Evolutionary conservation across 2,797 vertebrate genomes (phyloP), one percentile per base, ranked within the genome.

Genomic region (Morelia viridis): DNA sequence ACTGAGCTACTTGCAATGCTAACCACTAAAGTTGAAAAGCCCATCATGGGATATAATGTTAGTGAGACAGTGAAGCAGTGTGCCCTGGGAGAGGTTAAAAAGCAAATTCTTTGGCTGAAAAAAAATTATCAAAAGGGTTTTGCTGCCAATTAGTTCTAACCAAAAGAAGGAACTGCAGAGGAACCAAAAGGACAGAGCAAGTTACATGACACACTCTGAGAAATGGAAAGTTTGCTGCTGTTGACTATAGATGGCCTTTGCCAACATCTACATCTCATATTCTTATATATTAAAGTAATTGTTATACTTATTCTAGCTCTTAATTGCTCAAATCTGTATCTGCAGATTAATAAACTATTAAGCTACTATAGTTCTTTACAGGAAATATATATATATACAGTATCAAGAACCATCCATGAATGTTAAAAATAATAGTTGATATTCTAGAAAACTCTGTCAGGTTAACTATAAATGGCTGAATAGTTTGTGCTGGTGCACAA

Each of bases 51-150:
- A 24, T 80, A 46, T 22, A 41, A 46, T 10, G 24, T 46, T 80
- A 46, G 19, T 46, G 19, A 80, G 71, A 80, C 71, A 80, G 71
- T 46, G 19, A 80, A 46, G 71, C 41, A 41, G 19, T 24, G 46
- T 0, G 35, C 71, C 71, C 9, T 80, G 19, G 71, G 71, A 80
- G 46, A 80, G 19, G 35, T 80, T 46, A 80, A 80, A 80, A 80
- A 46, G 24, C 19, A 22, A 76, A 35, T 9, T 80, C 3, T 9
- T 46, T 80, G 71, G 19, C 35, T 96, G 62, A 96, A 96, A 96
- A 92, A 90, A 62, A 93, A 24, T 91, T 64, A 56, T 87, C 58
- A 31, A 88, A 91, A 93, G 50, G 84, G 94, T 93, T 9, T 94
- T 95, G 88, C 26, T 83, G 92, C 90, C 96, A 91, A 62, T 71